phyloP scores from a whole-genome alignment of 2,888 invertebrate genomes.

The Halictus ligatus region DNA sequence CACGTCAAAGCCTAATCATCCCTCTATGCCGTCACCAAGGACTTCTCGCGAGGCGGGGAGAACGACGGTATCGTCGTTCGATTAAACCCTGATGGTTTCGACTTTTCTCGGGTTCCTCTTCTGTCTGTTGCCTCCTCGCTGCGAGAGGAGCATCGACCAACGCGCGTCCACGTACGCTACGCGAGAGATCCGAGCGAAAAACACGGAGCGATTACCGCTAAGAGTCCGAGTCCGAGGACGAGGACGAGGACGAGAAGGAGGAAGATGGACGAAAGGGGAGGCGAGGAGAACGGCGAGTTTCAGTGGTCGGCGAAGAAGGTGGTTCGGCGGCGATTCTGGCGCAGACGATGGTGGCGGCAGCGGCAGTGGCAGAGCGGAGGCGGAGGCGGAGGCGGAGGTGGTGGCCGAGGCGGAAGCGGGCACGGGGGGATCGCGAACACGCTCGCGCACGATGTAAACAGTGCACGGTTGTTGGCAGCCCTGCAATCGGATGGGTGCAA shows the following conservation, averaged over 20 bases:
- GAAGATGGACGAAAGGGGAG: not conserved
- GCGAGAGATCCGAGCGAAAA: not conserved
- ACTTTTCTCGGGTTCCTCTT: not conserved
- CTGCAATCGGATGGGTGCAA: slow-evolving; percentile 81
- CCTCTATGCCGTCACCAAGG: no score
- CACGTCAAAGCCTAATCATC: no score
- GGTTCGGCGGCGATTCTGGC: not conserved
- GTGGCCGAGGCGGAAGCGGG: not conserved
- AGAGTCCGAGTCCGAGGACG: not conserved
- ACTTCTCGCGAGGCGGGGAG: no score
- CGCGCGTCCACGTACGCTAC: not conserved
- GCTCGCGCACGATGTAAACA: slow-evolving; percentile 79
- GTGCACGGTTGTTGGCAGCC: slow-evolving; percentile 80
- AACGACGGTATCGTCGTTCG: not conserved
- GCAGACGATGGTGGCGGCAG: not conserved
- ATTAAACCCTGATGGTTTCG: not conserved
- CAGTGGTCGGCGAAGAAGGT: not conserved
- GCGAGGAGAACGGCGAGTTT: not conserved
- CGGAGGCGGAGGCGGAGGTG: not conserved
- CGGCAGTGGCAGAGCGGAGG: not conserved
- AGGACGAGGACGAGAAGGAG: not conserved
- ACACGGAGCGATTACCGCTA: slow-evolving; percentile 12
- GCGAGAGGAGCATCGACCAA: not conserved
- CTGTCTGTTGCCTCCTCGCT: not conserved
- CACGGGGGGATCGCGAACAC: slow-evolving; percentile 40